Evolutionary conservation across 2,797 vertebrate species (phyloP), one percentile per base, ranked within the genome.

Genomic region (Orestias chungarensis): DNA sequence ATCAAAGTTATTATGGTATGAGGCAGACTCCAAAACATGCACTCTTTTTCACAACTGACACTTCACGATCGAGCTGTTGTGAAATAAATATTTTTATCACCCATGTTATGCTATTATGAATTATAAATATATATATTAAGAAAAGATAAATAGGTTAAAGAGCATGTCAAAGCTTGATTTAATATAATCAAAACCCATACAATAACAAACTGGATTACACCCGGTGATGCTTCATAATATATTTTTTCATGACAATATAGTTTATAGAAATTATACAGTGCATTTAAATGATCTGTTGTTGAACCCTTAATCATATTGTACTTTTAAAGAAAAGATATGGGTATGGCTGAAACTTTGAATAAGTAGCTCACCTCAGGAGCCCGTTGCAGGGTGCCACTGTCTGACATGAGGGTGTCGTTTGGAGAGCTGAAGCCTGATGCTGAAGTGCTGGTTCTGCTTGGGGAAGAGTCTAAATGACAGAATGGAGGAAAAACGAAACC

Each of bases 361-460:
- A 52, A 12, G 50, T 6, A 29, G 20, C 38, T 81, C 25, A 98
- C 97, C 96, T 97, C 95, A 0, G 95, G 93, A 66, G 93, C 72
- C 69, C 93, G 1, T 0, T 95, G 87, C 43, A 93, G 87, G 65
- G 90, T 86, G 14, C 94, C 93, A 0, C 93, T 95, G 68, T 96
- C 96, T 0, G 93, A 86, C 0, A 90, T 90, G 33, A 93, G 91
- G 78, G 94, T 96, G 93, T 96, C 95, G 0, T 94, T 96, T 59
- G 96, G 95, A 8, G 96, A 96, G 88, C 95, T 96, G 92, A 95
- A 94, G 50, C 94, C 96, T 0, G 95, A 97, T 0, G 93, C 95
- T 0, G 96, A 93, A 0, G 93, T 95, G 90, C 95, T 96, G 90
- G 95, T 95, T 70, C 96, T 96, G 81, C 96, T 95, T 1, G 95